phyloP scores from a whole-genome alignment of 2,888 invertebrate genomes.

The Mylabris sibirica region DNA sequence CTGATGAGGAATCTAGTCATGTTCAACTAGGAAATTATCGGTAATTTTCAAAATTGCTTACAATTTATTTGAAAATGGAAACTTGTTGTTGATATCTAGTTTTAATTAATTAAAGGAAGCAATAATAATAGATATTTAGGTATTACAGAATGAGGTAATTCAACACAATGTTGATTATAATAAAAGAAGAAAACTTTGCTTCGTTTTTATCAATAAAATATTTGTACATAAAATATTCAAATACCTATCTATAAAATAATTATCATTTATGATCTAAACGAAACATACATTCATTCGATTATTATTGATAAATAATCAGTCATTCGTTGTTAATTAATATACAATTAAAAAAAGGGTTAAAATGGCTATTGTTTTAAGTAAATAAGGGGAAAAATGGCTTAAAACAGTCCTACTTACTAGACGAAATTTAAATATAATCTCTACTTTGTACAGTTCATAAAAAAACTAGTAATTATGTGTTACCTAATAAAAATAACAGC shows the following conservation, averaged over 20 bases:
- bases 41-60: background rate
- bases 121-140: background rate
- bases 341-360: slow-evolving; percentile 19
- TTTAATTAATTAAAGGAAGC: slow-evolving; percentile 2
- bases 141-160: background rate
- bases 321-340: slow-evolving; percentile 35
- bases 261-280: background rate
- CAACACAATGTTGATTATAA: background rate
- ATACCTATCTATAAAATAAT: slow-evolving; percentile 17
- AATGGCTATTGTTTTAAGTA: slow-evolving; percentile 28
- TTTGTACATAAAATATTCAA: slow-evolving; percentile 28
- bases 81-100: background rate
- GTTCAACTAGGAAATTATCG: background rate
- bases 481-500: slow-evolving; percentile 16
- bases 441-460: slow-evolving; percentile 25
- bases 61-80: background rate
- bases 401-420: background rate
- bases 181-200: background rate
- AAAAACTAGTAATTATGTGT: slow-evolving; percentile 20
- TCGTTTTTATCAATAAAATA: slow-evolving; percentile 21
- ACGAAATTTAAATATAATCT: slow-evolving; percentile 21
- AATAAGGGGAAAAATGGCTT: slow-evolving; percentile 12
- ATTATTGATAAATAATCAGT: slow-evolving; percentile 34
- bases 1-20: background rate
- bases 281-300: background rate